phyloP scores from a whole-genome alignment of 2,113 vertebrate species.

The Bubalus kerabau region DNA sequence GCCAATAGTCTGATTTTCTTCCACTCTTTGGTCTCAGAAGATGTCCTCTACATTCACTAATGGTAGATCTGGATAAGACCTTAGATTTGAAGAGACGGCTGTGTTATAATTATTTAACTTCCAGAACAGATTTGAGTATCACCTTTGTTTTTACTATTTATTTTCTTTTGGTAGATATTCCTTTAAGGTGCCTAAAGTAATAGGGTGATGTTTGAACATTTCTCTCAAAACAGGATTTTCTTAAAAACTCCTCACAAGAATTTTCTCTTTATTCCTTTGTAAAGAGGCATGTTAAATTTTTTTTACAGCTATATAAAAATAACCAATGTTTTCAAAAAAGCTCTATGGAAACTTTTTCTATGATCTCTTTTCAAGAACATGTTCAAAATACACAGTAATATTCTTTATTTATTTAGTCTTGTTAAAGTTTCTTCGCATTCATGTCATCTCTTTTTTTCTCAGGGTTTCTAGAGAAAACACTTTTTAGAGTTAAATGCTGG shows the following conservation, averaged over 20 bases:
- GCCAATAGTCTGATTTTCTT: background rate
- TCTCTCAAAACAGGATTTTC: constrained; percentile 18
- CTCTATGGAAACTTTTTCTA: constrained; percentile 48
- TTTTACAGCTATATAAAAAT: constrained; percentile 47
- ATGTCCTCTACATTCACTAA: background rate
- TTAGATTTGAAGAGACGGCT: background rate
- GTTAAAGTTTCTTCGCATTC: constrained; percentile 33
- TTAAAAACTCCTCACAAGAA: constrained; percentile 15
- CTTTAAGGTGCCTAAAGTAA: constrained; percentile 18
- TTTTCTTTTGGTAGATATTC: background rate
- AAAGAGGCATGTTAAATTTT: background rate
- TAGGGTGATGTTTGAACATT: background rate
- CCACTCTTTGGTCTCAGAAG: background rate
- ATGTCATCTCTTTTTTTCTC: background rate
- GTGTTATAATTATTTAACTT: background rate
- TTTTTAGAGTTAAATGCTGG: constrained; percentile 32
- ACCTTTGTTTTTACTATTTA: background rate
- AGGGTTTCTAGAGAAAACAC: constrained; percentile 23
- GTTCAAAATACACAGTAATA: constrained; percentile 41
- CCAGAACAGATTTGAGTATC: background rate
- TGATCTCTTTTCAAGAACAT: constrained; percentile 56
- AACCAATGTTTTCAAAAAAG: constrained; percentile 46
- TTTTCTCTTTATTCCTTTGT: constrained; percentile 38
- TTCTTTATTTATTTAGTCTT: constrained; percentile 54
- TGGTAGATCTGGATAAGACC: background rate